Percentiles rank a stretch among this genome's conserved stretches.
phyloP scores from a whole-genome alignment of 2,113 vertebrate genomes.

The Etheostoma cragini region DNA sequence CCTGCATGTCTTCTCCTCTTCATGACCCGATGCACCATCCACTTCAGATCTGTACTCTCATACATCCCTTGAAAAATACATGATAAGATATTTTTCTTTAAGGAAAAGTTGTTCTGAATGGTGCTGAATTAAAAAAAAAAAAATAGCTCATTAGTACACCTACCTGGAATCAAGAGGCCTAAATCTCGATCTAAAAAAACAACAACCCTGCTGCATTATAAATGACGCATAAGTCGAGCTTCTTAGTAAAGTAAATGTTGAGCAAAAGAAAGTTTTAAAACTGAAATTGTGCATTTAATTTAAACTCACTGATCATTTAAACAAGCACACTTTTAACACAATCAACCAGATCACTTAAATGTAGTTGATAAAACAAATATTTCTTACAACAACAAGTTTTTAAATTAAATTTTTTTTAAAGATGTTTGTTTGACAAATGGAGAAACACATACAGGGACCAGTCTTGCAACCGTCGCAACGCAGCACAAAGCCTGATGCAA shows the following conservation, averaged over 20 bases:
- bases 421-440: background rate
- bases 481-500: too few relatives aligned
- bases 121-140: slow-evolving; percentile 25
- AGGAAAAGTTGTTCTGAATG: slow-evolving; percentile 27
- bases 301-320: background rate
- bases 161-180: slow-evolving; percentile 39
- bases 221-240: slow-evolving; percentile 15
- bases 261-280: background rate
- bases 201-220: slow-evolving; percentile 10
- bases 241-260: slow-evolving; percentile 10
- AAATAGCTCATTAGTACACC: slow-evolving; percentile 45
- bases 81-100: slow-evolving; percentile 29
- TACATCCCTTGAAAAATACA: slow-evolving; percentile 48
- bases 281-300: background rate
- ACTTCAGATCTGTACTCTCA: slow-evolving; percentile 1
- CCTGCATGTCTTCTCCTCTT: slow-evolving; percentile 13
- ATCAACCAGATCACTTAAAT: background rate
- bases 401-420: background rate
- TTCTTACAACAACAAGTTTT: background rate
- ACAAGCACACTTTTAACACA: background rate
- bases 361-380: too few relatives aligned
- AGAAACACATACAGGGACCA: background rate
- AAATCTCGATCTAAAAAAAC: slow-evolving; percentile 5
- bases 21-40: background rate
- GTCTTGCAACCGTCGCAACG: too few relatives aligned